Base-by-base conservation (phyloP, 2,797 vertebrate genomes). In the Menidia menidia region DNA sequence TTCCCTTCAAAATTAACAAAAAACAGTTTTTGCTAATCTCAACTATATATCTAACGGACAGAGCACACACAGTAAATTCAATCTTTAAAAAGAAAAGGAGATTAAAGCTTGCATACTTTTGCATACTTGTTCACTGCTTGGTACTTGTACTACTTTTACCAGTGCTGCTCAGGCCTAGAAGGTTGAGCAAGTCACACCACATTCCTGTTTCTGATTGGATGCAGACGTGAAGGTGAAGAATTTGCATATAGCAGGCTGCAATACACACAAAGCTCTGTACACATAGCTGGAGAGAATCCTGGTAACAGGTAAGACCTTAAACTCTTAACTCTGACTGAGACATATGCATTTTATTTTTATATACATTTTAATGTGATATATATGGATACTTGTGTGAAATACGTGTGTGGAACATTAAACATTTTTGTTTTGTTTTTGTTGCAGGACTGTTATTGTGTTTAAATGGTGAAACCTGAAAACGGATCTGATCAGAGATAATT, bases 191-290 rank as follows among this genome's bases (percentile, higher is more conserved):
- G 55, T 30, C 31, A 52, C 18, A 30, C 44, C n/a, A 0, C 44
- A 60, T 61, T 45, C 82, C 67, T 25, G 19, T 14, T 51, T 78
- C 64, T 86, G 83, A 90, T 91, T 91, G 87, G 87, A 12, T 1
- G 3, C 15, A 42, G 18, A 45, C 33, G 60, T 44, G 19, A 0
- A 0, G 0, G 45, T 1, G 55, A n/a, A 81, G 56, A 32, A 90
- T 92, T 90, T 91, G 89, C 91, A 92, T 91, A 90, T 80, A 89
- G 68, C 71, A 83, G 61, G 9, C 52, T 80, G 55, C 2, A 58
- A 73, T 65, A 14, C 69, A 65, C 58, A 64, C 76, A 81, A 68
- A 72, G 80, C 79, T 78, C 52, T 69, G 67, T 73, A 79, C 45
- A 15, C 15, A 50, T 70, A 72, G 39, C 68, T 66, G 61, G 0